Conservation (phyloP, 2,797 vertebrate species). For the Hapalemur alaotrensis region DNA sequence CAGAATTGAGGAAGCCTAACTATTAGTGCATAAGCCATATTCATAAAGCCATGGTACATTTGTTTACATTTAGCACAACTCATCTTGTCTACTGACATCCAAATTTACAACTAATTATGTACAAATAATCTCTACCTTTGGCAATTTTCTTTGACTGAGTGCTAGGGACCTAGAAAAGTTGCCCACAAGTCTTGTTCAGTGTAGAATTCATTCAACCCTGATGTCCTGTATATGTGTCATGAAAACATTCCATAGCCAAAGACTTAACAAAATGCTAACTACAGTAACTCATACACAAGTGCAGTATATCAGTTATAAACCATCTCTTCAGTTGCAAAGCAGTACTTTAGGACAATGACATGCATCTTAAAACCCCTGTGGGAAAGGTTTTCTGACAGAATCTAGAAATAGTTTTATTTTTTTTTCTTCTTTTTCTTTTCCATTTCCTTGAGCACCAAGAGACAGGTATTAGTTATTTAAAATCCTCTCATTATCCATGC, state of each 20-base stretch:
- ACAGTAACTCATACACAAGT: background rate
- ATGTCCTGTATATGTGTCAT: background rate
- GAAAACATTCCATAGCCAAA: slow-evolving; percentile 15
- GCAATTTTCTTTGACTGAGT: background rate
- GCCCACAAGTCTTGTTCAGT: background rate
- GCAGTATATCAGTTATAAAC: background rate
- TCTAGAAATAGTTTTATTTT: background rate
- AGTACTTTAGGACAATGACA: background rate
- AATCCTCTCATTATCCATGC: background rate
- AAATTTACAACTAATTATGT: background rate
- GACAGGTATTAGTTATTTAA: background rate
- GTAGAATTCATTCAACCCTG: background rate
- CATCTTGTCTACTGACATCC: background rate
- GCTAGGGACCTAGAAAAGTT: background rate
- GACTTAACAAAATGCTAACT: background rate
- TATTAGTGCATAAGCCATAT: background rate
- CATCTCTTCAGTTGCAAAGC: background rate
- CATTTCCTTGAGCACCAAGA: background rate
- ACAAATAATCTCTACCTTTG: background rate
- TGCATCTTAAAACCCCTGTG: background rate
- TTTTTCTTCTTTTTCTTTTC: background rate
- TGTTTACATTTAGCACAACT: background rate
- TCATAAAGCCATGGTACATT: background rate
- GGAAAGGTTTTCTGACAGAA: background rate
- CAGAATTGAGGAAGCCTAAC: background rate